A percentile compares a stretch with the other conserved stretches of the same genome.
phyloP scores from a whole-genome alignment of 1,140 invertebrate genomes.

The Neodiprion lecontei region DNA sequence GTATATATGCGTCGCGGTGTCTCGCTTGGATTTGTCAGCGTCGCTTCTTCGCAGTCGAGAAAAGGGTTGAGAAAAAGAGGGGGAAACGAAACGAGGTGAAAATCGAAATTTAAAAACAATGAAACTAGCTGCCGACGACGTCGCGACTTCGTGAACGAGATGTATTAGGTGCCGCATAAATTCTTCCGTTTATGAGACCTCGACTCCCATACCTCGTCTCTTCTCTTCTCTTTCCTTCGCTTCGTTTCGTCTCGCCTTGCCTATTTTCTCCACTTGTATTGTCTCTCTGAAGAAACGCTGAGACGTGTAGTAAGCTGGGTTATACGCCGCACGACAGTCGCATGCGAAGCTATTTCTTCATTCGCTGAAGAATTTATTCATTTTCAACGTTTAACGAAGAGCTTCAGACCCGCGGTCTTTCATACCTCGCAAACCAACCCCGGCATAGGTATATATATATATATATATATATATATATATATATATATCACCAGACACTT shows the following conservation, averaged over 20 bases:
- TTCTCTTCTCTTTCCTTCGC: not conserved
- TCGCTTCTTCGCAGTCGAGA: constrained; percentile 33
- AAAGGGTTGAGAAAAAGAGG: not conserved
- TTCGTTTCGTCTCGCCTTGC: not conserved
- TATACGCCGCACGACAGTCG: not conserved
- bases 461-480: too few relatives aligned
- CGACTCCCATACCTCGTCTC: constrained; percentile 7
- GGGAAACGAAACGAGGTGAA: not conserved
- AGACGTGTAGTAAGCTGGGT: not conserved
- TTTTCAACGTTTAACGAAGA: constrained; percentile 2
- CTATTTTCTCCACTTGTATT: constrained; percentile 9
- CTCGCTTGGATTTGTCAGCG: constrained; percentile 55
- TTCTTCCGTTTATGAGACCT: constrained; percentile 24
- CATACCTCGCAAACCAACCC: not conserved
- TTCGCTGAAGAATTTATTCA: constrained; percentile 1
- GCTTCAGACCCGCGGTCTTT: not conserved
- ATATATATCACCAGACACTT: too few relatives aligned
- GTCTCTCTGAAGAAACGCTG: not conserved
- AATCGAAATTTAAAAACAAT: not conserved
- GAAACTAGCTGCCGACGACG: not conserved
- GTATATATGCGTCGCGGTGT: constrained; percentile 53
- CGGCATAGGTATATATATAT: not conserved
- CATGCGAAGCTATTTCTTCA: not conserved
- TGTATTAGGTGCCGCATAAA: not conserved
- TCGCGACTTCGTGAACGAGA: not conserved